These are phyloP conservation scores for Poecile montanus DNA, from an alignment of 2,797 vertebrate genomes.

Conservation along the genomic window DNA sequence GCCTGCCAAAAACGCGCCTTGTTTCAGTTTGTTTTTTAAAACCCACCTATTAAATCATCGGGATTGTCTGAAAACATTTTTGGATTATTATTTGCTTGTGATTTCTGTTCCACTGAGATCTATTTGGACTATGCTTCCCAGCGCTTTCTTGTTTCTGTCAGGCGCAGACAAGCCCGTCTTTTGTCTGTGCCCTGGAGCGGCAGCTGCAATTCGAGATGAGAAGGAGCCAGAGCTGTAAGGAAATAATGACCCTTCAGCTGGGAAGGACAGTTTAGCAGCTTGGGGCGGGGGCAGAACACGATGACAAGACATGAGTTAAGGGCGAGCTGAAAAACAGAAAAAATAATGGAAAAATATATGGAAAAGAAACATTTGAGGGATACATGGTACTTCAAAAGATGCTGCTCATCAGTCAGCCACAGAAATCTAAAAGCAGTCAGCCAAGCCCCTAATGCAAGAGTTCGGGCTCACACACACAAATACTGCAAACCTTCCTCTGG, in stretches of 20 bases:
- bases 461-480: neutral
- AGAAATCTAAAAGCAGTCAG: neutral
- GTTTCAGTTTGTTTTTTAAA: neutral
- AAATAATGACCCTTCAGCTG: neutral
- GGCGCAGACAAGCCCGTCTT: neutral
- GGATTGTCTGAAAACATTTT: neutral
- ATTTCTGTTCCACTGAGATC: neutral
- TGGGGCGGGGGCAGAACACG: accelerated
- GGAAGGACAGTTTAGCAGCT: neutral
- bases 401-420: neutral
- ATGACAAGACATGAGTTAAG: neutral
- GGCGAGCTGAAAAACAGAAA: neutral
- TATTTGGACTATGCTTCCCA: neutral
- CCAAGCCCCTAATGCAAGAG: neutral
- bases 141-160: neutral
- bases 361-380: neutral
- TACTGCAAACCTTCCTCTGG: neutral
- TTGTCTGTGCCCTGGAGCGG: neutral
- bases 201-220: neutral
- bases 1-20: neutral
- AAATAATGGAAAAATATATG: neutral
- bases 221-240: neutral
- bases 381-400: neutral
- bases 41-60: neutral
- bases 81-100: neutral